phyloP scores from a whole-genome alignment of 2,888 invertebrate species.

The Eurytoma californica region DNA sequence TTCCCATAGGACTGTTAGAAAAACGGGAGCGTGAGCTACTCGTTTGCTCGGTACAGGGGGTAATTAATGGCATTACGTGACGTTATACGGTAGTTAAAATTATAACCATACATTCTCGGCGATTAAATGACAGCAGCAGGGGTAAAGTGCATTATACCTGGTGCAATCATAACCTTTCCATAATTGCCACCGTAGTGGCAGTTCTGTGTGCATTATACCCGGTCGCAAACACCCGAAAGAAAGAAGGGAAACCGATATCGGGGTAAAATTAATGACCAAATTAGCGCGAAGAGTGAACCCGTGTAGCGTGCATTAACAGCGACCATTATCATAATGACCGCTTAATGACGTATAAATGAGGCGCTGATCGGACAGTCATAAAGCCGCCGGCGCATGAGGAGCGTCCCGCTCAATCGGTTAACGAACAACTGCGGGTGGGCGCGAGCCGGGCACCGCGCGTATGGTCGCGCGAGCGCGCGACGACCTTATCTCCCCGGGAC shows the following conservation, averaged over 20 bases:
- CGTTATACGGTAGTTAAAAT: too few species aligned
- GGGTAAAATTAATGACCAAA: slow-evolving; percentile 14
- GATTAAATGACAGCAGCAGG: too few species aligned
- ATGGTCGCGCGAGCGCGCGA: not conserved
- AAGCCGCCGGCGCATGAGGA: not conserved
- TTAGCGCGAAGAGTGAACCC: slow-evolving; percentile 4
- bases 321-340: slow-evolving; percentile 7
- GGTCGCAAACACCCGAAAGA: slow-evolving; percentile 13
- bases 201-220: not conserved
- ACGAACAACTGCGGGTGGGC: not conserved
- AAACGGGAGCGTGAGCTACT: too few species aligned
- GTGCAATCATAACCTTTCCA: too few species aligned
- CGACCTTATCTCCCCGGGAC: slow-evolving; percentile 10
- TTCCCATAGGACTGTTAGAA: too few species aligned
- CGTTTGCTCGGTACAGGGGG: too few species aligned
- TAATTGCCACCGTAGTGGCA: not conserved
- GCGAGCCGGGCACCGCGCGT: not conserved
- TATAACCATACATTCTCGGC: too few species aligned
- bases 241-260: not conserved
- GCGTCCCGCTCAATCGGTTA: not conserved
- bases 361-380: slow-evolving; percentile 21
- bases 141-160: too few species aligned
- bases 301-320: not conserved
- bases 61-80: too few species aligned
- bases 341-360: slow-evolving; percentile 27